Percentiles rank a stretch among this genome's conserved stretches.
phyloP scores from a whole-genome alignment of 30 jellyfish, hydroid and myxozoan genomes.

The Aurelia coerulea region DNA sequence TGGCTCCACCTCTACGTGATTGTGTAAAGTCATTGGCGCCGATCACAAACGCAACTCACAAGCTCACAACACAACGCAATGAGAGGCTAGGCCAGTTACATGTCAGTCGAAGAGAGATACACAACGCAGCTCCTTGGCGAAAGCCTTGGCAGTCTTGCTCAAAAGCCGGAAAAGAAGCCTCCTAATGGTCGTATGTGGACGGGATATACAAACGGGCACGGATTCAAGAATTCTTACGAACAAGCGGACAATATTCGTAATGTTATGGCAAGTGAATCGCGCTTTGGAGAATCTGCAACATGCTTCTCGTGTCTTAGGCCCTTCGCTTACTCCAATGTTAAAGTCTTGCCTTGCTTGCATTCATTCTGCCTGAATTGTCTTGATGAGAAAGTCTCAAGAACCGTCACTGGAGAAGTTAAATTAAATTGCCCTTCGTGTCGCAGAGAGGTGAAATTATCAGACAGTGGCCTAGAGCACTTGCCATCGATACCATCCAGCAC shows the following conservation, averaged over 20 bases:
- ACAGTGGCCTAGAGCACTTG: conserved; percentile 77
- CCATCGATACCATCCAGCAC: conserved; percentile 95
- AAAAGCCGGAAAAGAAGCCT: conserved; percentile 45
- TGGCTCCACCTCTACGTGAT: conserved; percentile 64
- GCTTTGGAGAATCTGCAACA: conserved; percentile 69
- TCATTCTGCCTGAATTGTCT: conserved; percentile 88
- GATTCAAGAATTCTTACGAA: conserved; percentile 21
- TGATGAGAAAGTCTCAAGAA: conserved; percentile 76
- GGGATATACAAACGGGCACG: conserved; percentile 48
- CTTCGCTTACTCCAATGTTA: conserved; percentile 73
- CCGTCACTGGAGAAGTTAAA: conserved; percentile 75
- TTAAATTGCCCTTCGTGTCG: conserved; percentile 93
- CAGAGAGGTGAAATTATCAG: conserved; percentile 87
- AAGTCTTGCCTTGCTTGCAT: conserved; percentile 95
- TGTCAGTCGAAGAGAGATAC: conserved; percentile 73
- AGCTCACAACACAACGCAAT: conserved; percentile 27
- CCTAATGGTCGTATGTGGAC: conserved; percentile 59
- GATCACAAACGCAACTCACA: conserved; percentile 48
- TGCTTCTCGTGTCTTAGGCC: conserved; percentile 76
- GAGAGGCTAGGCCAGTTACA: conserved; percentile 67
- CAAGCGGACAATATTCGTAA: conserved; percentile 46
- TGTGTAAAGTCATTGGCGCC: conserved; percentile 73
- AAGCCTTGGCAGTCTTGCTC: conserved; percentile 48
- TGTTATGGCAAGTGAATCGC: conserved; percentile 65
- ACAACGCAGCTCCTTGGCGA: conserved; percentile 74